phyloP scores from a whole-genome alignment of 2,797 vertebrate genomes.

The Scyliorhinus canicula region DNA sequence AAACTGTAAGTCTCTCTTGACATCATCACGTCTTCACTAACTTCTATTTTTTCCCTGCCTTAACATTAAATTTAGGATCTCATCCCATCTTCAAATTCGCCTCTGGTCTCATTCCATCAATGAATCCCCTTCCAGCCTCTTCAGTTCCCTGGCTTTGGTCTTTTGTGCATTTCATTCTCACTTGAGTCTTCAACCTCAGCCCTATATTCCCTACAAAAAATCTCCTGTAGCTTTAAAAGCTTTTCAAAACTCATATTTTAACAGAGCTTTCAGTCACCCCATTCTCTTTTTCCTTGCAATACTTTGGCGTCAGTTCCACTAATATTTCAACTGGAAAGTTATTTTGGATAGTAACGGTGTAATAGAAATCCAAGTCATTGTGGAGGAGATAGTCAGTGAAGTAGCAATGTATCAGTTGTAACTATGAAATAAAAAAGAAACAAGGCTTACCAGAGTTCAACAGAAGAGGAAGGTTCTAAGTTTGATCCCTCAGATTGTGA shows the following conservation, averaged over 20 bases:
- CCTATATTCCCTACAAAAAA: neutral
- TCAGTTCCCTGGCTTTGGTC: neutral
- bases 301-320: neutral
- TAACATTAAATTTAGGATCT: neutral
- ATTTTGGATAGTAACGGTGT: neutral
- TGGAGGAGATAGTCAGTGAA: neutral
- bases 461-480: neutral
- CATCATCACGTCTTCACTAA: neutral
- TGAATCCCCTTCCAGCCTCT: neutral
- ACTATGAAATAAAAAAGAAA: neutral
- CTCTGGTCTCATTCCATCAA: neutral
- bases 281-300: neutral
- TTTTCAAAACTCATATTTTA: neutral
- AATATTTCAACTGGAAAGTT: neutral
- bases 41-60: neutral
- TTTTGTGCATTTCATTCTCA: neutral
- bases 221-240: neutral
- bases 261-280: neutral
- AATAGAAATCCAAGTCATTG: neutral
- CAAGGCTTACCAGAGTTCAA: neutral
- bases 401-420: neutral
- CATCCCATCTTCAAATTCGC: neutral
- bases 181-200: neutral
- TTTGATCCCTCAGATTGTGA: neutral
- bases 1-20: neutral